A percentile compares a stretch with the other conserved stretches of the same genome.
phyloP scores from a whole-genome alignment of 2,888 invertebrate species.

The Brachyopa scutellaris region DNA sequence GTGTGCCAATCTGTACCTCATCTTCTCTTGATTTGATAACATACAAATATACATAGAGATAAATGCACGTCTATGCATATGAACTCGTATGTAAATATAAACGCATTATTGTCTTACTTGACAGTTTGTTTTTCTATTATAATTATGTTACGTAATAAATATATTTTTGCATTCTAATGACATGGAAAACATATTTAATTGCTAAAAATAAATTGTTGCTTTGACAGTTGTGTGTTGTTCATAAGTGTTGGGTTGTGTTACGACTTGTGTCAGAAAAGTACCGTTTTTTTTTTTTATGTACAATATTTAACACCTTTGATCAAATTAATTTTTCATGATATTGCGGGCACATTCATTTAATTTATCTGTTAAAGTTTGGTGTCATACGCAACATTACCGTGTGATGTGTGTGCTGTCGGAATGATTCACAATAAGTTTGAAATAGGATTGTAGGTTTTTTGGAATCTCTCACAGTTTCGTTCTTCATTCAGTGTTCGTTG shows the following conservation, averaged over 20 bases:
- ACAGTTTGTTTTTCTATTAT: conserved; percentile 11
- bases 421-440: too few relatives aligned
- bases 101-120: too few relatives aligned
- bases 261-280: conserved; percentile 7
- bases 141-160: conserved; percentile 1
- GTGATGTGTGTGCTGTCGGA: too few relatives aligned
- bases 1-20: conserved; percentile 44
- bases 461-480: too few relatives aligned
- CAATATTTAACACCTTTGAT: conserved; percentile 11
- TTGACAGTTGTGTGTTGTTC: conserved; percentile 11
- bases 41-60: too few relatives aligned
- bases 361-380: not conserved
- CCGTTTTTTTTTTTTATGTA: not conserved
- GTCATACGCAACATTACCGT: too few relatives aligned
- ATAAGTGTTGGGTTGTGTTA: not conserved
- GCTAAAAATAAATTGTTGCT: conserved; percentile 22
- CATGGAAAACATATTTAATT: conserved; percentile 5
- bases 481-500: too few relatives aligned
- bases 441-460: too few relatives aligned
- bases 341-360: not conserved
- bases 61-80: too few relatives aligned
- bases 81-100: too few relatives aligned
- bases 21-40: too few relatives aligned
- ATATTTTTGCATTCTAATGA: conserved; percentile 9
- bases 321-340: conserved; percentile 22